Conservation (phyloP, 1,140 invertebrate genomes). For the Hestina assimilis region DNA sequence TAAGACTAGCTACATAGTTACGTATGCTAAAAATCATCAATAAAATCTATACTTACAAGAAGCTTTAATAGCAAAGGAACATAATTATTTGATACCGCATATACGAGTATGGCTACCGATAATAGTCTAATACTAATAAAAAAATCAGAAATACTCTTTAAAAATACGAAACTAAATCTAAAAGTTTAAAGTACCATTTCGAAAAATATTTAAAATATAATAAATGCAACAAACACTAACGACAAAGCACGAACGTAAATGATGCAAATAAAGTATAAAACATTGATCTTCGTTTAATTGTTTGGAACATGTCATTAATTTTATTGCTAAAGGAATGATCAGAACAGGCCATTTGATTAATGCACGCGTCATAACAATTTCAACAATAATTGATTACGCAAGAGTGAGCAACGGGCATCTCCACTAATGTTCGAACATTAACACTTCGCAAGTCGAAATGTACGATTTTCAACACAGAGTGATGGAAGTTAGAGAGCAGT, state of each 20-base stretch:
- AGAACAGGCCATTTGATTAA: background rate
- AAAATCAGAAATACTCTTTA: slow-evolving; percentile 42
- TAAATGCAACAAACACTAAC: slow-evolving; percentile 8
- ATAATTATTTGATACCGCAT: slow-evolving; percentile 28
- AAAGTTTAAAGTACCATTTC: slow-evolving; percentile 43
- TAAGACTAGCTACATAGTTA: slow-evolving; percentile 29
- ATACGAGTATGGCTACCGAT: slow-evolving; percentile 25
- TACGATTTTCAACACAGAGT: too few relatives aligned
- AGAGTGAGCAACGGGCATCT: too few relatives aligned
- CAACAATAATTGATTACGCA: background rate
- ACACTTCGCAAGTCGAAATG: too few relatives aligned
- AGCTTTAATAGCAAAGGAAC: slow-evolving; percentile 42
- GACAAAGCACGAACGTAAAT: background rate
- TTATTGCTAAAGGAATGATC: background rate
- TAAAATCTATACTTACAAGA: slow-evolving; percentile 25
- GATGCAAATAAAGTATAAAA: background rate
- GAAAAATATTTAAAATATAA: slow-evolving; percentile 46
- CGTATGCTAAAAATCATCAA: slow-evolving; percentile 19
- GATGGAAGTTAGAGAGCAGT: too few relatives aligned
- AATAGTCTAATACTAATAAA: slow-evolving; percentile 38
- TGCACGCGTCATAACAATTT: background rate
- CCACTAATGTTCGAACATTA: too few relatives aligned
- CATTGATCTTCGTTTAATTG: background rate
- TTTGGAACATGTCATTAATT: background rate
- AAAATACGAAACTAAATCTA: slow-evolving; percentile 39